Base-by-base conservation (phyloP, 2,888 invertebrate genomes). In the Chouioia cunea region DNA sequence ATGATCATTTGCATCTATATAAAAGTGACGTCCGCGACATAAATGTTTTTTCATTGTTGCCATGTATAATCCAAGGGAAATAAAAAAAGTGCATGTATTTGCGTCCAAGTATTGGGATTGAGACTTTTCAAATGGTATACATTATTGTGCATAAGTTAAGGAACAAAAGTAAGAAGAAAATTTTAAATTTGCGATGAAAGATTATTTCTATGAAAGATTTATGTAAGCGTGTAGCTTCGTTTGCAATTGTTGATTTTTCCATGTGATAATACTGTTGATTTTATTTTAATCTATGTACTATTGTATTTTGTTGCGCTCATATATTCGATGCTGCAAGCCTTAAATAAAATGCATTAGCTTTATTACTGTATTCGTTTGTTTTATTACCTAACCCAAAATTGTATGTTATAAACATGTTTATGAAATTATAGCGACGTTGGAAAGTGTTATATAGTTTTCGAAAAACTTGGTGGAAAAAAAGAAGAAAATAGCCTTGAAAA, bases 301-400 rank as follows among this genome's bases (percentile, higher is more conserved):
- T 64, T 60, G 60, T 62, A 59, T 70, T 73, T 56, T 64, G 59
- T 47, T 70, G 46, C 20, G 69, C 53, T 63, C 47, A 20, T 63
- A 56, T 73, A 63, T 64, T 63, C 63, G 10, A 65, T 69, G 66
- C 23, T 64, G 64, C 65, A 70, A 64, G 66, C 63, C 62, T 66
- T 70, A 50, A 73, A 67, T 70, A 70, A 70, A 56, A 70, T 52
- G 44, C 58, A 54, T 64, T 65, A 52, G 70, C 73, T 73, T 73
- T 60, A 58, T 65, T 12, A 36, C 22, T 20, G 14, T 48, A 2
- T 4, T 48, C 14, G n/a, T 54, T 47, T 56, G 47, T 20, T 48
- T 57, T 20, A 8, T 22, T 16, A 20, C 16, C 43, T 20, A 15
- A 10, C 36, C 18, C 20, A 20, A n/a, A 8, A 62, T 52, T 20